Evolutionary conservation across 2,888 invertebrate species (phyloP), one percentile per base, ranked within the genome.

Genomic region (Drosophila setosimentum): DNA sequence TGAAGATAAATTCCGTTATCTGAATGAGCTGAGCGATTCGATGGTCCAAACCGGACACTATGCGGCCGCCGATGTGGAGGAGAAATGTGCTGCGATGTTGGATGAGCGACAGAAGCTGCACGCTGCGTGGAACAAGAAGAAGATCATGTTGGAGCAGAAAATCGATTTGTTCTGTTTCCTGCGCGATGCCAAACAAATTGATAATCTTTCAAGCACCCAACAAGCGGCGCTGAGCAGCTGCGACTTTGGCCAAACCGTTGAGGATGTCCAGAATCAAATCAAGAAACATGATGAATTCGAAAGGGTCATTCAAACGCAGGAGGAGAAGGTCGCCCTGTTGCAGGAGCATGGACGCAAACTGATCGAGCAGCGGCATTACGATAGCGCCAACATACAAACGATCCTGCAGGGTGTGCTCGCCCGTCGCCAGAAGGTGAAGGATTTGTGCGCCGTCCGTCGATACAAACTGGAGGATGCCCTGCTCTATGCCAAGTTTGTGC

Each of bases 281-380:
- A 98, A 98, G 94, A 98, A 98, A 91, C 98, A 99, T 85, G 98
- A 98, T 84, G 98, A 97, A 3, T 99, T 99, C 92, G 98, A 98
- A 92, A 98, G 98, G 89, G 94, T 99, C 0, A 95, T 99, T 10
- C 95, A 95, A 18, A 96, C 97, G 0, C 95, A 95, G 94, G 98
- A 98, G 80, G 98, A 98, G 92, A 97, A 98, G 93, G 94, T 98
- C 27, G 94, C 95, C 0, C 95, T 96, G 0, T 93, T 98, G 53
- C 96, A 97, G 92, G 96, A 96, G 68, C 97, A 98, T 91, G 98
- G 98, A 0, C 95, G 96, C 70, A 98, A 98, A 92, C 94, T 99
- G 58, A 94, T 99, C 33, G 95, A 96, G 48, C 98, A 98, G 92
- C 96, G 97, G 92, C 99, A 99, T 92, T 99, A 98, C 85, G 98